Evolutionary conservation across 1,140 invertebrate genomes (phyloP).

Genomic region (Rhagoletis pomonella): DNA sequence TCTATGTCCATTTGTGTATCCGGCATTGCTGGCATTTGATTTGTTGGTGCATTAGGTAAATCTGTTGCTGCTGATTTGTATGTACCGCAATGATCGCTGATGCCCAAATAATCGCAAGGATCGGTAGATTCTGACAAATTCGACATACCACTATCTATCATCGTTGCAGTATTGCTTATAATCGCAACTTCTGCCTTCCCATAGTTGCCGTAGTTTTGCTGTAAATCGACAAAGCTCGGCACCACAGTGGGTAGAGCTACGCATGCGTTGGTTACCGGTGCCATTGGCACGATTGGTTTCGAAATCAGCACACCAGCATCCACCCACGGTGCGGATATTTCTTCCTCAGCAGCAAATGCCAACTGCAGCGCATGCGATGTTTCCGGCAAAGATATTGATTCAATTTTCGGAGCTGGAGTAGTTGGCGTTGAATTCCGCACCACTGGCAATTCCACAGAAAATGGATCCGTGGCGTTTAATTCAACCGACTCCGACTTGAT

Average conservation of each 20-base stretch:
- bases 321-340: conserved; percentile 82
- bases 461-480: conserved; percentile 38
- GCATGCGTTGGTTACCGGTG: conserved; percentile 64
- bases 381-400: conserved; percentile 66
- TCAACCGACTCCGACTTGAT: conserved; percentile 53
- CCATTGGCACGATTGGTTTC: conserved; percentile 70
- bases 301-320: conserved; percentile 80
- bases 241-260: conserved; percentile 81
- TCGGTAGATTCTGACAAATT: conserved; percentile 12
- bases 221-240: conserved; percentile 80
- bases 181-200: conserved; percentile 57
- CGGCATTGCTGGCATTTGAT: not conserved
- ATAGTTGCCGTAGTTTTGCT: conserved; percentile 61
- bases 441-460: conserved; percentile 47
- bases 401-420: conserved; percentile 58
- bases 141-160: not conserved
- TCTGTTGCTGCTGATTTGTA: conserved; percentile 2
- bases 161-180: not conserved
- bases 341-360: conserved; percentile 83
- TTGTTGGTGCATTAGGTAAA: not conserved
- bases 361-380: conserved; percentile 80
- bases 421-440: not conserved
- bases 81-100: not conserved
- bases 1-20: not conserved
- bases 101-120: conserved; percentile 48